phyloP scores from a whole-genome alignment of 2,113 vertebrate genomes.

The Plecturocebus donacophilus region DNA sequence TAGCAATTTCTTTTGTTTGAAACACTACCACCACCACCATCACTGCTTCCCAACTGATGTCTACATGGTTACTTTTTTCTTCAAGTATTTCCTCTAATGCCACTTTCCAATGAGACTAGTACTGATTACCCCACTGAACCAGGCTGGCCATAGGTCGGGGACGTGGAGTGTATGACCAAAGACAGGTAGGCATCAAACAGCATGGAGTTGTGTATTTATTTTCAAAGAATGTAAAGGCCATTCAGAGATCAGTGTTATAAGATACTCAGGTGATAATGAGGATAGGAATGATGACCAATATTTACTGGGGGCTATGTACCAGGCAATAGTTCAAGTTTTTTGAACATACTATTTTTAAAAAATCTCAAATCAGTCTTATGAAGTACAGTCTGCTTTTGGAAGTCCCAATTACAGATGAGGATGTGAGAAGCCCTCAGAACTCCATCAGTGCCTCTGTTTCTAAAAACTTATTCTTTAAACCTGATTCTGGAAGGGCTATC shows the following conservation, averaged over 20 bases:
- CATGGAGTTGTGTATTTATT: background rate
- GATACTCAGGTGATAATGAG: background rate
- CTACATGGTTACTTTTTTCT: background rate
- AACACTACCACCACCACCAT: no score
- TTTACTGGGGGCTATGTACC: background rate
- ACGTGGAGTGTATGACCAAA: background rate
- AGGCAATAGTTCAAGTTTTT: background rate
- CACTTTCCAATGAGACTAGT: background rate
- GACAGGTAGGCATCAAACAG: background rate
- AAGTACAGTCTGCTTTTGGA: background rate
- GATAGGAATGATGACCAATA: background rate
- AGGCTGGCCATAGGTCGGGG: rapidly evolving
- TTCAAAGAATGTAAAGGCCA: background rate
- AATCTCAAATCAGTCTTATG: background rate
- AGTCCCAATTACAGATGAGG: background rate
- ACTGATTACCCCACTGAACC: background rate
- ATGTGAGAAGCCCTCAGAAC: background rate
- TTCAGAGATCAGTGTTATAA: background rate
- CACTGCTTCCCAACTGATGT: background rate
- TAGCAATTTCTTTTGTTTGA: background rate
- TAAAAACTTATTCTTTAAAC: background rate
- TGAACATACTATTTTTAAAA: background rate
- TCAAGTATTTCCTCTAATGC: background rate
- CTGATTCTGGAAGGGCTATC: background rate
- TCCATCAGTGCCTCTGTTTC: background rate